Percentiles rank a stretch among this genome's conserved stretches.
These are phyloP conservation scores for Jordanella pulchra DNA, from an alignment of 2,797 vertebrate genomes.

Conservation along the genomic window DNA sequence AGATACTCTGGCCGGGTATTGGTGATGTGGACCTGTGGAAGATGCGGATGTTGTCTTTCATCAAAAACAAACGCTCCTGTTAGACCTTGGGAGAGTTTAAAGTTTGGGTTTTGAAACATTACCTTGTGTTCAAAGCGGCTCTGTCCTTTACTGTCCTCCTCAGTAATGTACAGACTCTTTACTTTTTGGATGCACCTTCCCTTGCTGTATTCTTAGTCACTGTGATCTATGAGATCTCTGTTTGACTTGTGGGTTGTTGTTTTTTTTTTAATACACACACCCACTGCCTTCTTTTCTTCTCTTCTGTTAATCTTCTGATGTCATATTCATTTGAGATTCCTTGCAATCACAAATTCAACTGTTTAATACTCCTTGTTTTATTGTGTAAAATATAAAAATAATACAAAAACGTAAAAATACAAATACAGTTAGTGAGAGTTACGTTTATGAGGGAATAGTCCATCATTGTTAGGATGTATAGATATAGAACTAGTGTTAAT, in stretches of 20 bases:
- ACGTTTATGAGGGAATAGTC: too few species aligned
- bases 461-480: too few species aligned
- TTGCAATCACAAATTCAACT: too few species aligned
- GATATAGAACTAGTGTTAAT: too few species aligned
- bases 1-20: conserved; percentile 39
- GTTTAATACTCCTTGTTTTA: too few species aligned
- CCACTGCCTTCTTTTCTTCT: too few species aligned
- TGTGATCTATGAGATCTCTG: conserved; percentile 29
- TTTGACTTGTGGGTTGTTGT: too few species aligned
- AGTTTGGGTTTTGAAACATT: conserved; percentile 66
- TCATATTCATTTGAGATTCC: background rate
- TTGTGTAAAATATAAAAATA: too few species aligned
- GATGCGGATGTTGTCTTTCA: conserved; percentile 49
- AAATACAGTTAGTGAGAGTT: too few species aligned
- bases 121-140: conserved; percentile 43
- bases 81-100: conserved; percentile 46
- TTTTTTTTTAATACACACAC: too few species aligned
- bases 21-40: conserved; percentile 58
- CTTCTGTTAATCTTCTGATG: background rate
- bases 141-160: conserved; percentile 50
- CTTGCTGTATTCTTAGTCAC: conserved; percentile 3
- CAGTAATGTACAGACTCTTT: conserved; percentile 12
- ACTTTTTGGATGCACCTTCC: conserved; percentile 30
- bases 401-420: background rate
- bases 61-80: conserved; percentile 50